Evolutionary conservation across 2,888 invertebrate species (phyloP).

Genomic region (Acrobasis repandana): DNA sequence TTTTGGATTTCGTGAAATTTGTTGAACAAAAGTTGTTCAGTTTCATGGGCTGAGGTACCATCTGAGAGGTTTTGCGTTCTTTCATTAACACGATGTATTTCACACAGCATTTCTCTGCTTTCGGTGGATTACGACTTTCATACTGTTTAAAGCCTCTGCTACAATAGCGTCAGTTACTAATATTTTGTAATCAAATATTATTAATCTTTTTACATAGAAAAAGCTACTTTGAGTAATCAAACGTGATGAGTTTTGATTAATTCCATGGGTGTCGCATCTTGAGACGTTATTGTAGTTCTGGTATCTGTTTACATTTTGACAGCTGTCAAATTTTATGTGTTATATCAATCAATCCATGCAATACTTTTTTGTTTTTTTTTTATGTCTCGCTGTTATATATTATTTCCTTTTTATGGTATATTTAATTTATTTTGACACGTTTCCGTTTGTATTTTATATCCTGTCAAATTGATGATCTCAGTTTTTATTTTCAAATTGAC

Average conservation of each 20-base stretch:
- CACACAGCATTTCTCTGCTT: background rate
- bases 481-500: background rate
- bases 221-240: background rate
- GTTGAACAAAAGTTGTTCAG: no score
- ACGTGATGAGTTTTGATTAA: background rate
- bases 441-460: no score
- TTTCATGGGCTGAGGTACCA: no score
- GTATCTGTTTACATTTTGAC: slow-evolving; percentile 7
- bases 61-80: no score
- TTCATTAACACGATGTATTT: no score
- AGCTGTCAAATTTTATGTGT: slow-evolving; percentile 3
- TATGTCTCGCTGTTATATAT: background rate
- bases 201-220: background rate
- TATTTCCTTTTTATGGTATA: background rate
- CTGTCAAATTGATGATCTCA: no score
- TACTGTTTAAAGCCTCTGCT: background rate
- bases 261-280: background rate
- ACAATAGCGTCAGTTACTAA: background rate
- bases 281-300: background rate
- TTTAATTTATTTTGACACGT: background rate
- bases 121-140: background rate
- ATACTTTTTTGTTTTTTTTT: background rate
- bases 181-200: background rate
- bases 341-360: background rate
- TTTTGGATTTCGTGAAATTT: no score